These are phyloP conservation scores for Chromis chromis DNA, from an alignment of 2,797 vertebrate species.

Conservation along the genomic window DNA sequence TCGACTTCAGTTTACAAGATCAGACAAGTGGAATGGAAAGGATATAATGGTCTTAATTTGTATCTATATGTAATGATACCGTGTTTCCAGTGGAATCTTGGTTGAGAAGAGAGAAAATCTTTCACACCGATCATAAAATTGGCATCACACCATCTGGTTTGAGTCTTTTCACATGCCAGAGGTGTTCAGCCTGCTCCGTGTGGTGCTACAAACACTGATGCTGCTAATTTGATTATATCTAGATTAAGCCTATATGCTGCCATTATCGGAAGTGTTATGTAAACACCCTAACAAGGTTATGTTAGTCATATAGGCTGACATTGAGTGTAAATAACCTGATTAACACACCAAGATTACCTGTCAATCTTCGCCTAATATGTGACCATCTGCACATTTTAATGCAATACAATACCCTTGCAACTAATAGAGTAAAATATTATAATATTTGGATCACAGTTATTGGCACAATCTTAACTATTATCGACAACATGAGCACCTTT, in stretches of 20 bases:
- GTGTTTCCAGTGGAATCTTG: too few relatives aligned
- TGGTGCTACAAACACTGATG: constrained; percentile 6
- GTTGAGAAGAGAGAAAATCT: too few relatives aligned
- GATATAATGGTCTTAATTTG: too few relatives aligned
- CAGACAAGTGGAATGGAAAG: too few relatives aligned
- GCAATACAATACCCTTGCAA: neutral
- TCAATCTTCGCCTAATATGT: constrained; percentile 36
- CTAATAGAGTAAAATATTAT: neutral
- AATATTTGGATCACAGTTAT: neutral
- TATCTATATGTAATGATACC: too few relatives aligned
- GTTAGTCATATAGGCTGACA: constrained; percentile 32
- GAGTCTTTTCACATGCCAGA: neutral
- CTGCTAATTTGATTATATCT: constrained; percentile 35
- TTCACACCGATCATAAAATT: too few relatives aligned
- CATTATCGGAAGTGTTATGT: constrained; percentile 31
- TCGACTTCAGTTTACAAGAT: too few relatives aligned
- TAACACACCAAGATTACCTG: constrained; percentile 32
- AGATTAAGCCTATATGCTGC: constrained; percentile 24
- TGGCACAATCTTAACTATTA: neutral
- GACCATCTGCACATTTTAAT: constrained; percentile 20
- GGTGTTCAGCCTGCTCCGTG: neutral
- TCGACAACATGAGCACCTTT: neutral
- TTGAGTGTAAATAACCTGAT: constrained; percentile 39
- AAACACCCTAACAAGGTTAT: constrained; percentile 52
- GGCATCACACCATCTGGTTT: too few relatives aligned